These are phyloP conservation scores for Horisme vitalbata DNA, from an alignment of 2,888 invertebrate genomes.

Conservation along the genomic window DNA sequence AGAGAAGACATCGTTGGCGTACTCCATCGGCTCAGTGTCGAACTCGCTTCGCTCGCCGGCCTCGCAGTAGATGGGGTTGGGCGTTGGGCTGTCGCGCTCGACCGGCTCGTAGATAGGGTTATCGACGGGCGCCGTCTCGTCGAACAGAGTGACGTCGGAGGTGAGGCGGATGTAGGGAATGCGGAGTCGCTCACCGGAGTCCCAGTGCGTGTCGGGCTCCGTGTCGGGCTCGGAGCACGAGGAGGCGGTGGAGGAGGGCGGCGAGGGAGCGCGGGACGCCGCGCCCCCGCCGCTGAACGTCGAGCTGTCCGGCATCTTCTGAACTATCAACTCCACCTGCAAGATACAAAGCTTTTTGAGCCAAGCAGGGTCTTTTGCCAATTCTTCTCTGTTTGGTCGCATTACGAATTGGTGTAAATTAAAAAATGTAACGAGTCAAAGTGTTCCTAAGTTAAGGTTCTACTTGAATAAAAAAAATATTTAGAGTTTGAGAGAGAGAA, in stretches of 20 bases:
- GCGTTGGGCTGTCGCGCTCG: too few relatives aligned
- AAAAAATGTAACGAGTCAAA: too few relatives aligned
- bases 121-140: background rate
- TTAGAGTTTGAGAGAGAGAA: too few relatives aligned
- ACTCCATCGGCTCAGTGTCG: conserved; percentile 12
- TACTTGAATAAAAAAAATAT: too few relatives aligned
- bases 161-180: conserved; percentile 19
- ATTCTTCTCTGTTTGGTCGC: too few relatives aligned
- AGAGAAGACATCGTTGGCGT: conserved; percentile 9
- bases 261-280: conserved; percentile 37
- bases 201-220: conserved; percentile 85
- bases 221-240: conserved; percentile 64
- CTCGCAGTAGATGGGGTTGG: too few relatives aligned
- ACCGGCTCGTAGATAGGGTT: background rate
- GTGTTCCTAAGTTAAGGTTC: too few relatives aligned
- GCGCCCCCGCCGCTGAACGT: conserved; percentile 47
- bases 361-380: too few relatives aligned
- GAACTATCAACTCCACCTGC: conserved; percentile 85
- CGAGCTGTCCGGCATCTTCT: conserved; percentile 79
- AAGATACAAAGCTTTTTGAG: conserved; percentile 1
- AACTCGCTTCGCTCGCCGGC: too few relatives aligned
- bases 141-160: background rate
- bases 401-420: too few relatives aligned
- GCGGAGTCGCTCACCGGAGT: conserved; percentile 86
- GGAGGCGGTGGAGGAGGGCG: conserved; percentile 53